phyloP scores from a whole-genome alignment of 2,888 invertebrate genomes.

The Athalia rosae region DNA sequence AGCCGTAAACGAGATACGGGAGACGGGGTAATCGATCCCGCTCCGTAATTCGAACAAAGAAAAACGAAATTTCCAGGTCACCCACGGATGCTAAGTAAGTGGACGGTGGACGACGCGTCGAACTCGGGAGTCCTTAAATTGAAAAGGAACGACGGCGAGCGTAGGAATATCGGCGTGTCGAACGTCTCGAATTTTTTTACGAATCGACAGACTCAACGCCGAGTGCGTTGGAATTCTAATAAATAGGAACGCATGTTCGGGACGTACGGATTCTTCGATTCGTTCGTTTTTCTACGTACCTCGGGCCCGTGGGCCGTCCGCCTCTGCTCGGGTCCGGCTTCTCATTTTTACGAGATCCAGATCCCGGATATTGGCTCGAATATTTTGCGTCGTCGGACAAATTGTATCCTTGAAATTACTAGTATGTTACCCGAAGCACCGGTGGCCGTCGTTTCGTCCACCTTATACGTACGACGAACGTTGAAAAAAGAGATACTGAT shows the following conservation, averaged over 20 bases:
- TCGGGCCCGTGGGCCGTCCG: slow-evolving; percentile 30
- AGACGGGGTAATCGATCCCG: neutral
- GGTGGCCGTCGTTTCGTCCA: slow-evolving; percentile 20
- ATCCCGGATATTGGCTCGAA: slow-evolving; percentile 37
- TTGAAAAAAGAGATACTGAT: neutral
- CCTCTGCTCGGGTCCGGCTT: slow-evolving; percentile 35
- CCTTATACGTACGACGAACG: slow-evolving; percentile 3
- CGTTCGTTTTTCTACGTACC: too few species aligned
- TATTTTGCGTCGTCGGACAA: slow-evolving; percentile 8
- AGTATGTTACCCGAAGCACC: slow-evolving; percentile 10
- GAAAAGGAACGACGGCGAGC: too few species aligned
- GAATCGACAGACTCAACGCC: too few species aligned
- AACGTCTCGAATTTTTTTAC: too few species aligned
- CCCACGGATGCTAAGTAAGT: neutral
- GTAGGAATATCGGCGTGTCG: too few species aligned
- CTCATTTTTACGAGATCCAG: slow-evolving; percentile 29
- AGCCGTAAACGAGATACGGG: neutral
- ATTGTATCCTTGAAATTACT: slow-evolving; percentile 39
- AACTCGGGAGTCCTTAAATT: neutral
- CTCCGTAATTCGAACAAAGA: slow-evolving; percentile 9
- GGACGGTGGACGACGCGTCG: neutral
- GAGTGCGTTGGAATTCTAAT: too few species aligned
- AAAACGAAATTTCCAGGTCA: slow-evolving; percentile 15
- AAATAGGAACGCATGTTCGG: too few species aligned
- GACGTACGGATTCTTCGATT: too few species aligned